A percentile compares a stretch with the other conserved stretches of the same genome.
phyloP scores from a whole-genome alignment of 1,140 invertebrate genomes.

The Oryctes rhinoceros region DNA sequence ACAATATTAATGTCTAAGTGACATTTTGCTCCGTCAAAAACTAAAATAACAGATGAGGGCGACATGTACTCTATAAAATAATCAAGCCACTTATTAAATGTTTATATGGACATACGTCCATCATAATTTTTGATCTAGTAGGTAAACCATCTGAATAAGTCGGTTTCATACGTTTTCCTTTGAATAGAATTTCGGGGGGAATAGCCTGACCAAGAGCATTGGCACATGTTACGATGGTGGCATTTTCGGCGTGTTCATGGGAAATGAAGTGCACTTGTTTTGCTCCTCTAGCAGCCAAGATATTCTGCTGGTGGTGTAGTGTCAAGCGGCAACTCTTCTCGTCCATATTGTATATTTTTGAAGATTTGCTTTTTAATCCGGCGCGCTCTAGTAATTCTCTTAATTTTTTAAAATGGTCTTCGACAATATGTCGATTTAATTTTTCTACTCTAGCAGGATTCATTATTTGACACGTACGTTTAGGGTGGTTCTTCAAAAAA shows the following conservation, averaged over 20 bases:
- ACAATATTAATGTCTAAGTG: not conserved
- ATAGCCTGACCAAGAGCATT: too few relatives aligned
- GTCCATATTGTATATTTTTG: conserved; percentile 57
- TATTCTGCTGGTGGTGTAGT: conserved; percentile 21
- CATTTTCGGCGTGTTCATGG: not conserved
- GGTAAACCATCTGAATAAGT: not conserved
- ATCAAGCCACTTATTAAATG: not conserved
- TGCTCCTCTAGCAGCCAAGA: not conserved
- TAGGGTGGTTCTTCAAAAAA: too few relatives aligned
- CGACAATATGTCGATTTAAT: conserved; percentile 56
- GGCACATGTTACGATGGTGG: not conserved
- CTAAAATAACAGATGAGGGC: not conserved
- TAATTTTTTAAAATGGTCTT: conserved; percentile 55
- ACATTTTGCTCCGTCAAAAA: not conserved
- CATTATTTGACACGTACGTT: not conserved
- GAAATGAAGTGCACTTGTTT: not conserved
- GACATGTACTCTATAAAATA: not conserved
- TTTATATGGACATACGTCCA: not conserved
- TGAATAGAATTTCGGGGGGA: not conserved
- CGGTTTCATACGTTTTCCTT: not conserved
- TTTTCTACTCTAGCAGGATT: conserved; percentile 54
- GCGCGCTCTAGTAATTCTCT: conserved; percentile 44
- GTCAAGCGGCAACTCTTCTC: conserved; percentile 51
- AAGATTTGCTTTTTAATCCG: conserved; percentile 49
- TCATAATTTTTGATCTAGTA: not conserved